These are phyloP conservation scores for Trichosurus vulpecula DNA, from an alignment of 2,797 vertebrate species.

Conservation along the genomic window DNA sequence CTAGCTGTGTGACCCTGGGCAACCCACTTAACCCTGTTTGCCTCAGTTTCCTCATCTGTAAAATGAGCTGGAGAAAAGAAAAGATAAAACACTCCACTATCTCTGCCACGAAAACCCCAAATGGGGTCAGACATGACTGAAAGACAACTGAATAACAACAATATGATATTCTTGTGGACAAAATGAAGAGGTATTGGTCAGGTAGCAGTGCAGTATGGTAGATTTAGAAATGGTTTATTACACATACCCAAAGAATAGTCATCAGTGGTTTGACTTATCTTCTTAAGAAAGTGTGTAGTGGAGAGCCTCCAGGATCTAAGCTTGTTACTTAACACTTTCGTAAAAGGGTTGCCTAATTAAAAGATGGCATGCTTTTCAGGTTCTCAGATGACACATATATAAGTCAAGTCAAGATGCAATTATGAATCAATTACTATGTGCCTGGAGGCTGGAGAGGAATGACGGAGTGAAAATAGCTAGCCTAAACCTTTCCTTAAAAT, in stretches of 20 bases:
- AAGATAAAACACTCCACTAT: background rate
- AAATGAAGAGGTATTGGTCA: background rate
- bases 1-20: background rate
- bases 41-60: background rate
- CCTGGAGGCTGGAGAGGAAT: background rate
- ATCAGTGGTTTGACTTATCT: background rate
- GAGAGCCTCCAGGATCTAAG: background rate
- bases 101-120: background rate
- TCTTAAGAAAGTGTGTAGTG: background rate
- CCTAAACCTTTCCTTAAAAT: background rate
- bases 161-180: background rate
- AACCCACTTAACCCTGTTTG: background rate
- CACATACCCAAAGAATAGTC: background rate
- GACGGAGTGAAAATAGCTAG: background rate
- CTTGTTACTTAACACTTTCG: background rate
- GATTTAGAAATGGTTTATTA: background rate
- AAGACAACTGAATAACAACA: background rate
- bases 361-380: background rate
- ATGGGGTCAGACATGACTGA: background rate
- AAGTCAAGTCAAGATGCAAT: background rate
- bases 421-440: background rate
- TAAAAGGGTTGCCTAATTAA: background rate
- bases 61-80: background rate
- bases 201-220: background rate
- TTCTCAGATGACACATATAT: background rate